Evolutionary conservation across 2,113 vertebrate genomes (phyloP).

Genomic region (Heloderma charlesbogerti): DNA sequence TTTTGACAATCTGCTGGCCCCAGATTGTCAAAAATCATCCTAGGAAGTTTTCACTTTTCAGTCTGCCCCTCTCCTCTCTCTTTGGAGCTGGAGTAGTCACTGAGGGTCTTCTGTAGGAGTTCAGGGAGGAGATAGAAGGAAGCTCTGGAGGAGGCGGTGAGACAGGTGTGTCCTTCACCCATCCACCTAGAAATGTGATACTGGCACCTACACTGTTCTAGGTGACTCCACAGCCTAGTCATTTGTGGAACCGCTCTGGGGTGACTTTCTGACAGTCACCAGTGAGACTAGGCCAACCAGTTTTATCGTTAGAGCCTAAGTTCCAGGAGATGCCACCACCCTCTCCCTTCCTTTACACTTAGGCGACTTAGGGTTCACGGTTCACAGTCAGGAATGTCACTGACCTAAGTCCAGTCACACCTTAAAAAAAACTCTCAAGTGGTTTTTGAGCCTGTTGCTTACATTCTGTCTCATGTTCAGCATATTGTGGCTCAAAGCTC

Average conservation of each 20-base stretch:
- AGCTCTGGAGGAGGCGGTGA: no score
- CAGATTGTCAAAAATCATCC: not conserved
- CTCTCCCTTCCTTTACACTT: not conserved
- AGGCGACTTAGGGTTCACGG: not conserved
- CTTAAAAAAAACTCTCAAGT: not conserved
- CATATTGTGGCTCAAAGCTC: no score
- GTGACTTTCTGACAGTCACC: not conserved
- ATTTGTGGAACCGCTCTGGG: not conserved
- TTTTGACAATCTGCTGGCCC: not conserved
- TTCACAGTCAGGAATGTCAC: not conserved
- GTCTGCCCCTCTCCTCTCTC: not conserved
- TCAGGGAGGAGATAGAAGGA: not conserved
- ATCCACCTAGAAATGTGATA: not conserved
- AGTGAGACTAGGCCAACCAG: not conserved
- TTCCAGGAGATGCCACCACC: not conserved
- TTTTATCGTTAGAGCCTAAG: not conserved
- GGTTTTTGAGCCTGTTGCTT: not conserved
- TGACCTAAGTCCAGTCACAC: no score
- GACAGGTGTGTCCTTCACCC: not conserved
- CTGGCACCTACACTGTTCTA: not conserved
- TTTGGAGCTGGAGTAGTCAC: no score
- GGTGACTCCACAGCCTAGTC: not conserved
- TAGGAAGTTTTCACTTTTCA: not conserved
- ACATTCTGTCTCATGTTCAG: not conserved
- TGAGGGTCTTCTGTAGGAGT: not conserved